phyloP scores from a whole-genome alignment of 2,113 vertebrate genomes.

The Apteryx mantelli region DNA sequence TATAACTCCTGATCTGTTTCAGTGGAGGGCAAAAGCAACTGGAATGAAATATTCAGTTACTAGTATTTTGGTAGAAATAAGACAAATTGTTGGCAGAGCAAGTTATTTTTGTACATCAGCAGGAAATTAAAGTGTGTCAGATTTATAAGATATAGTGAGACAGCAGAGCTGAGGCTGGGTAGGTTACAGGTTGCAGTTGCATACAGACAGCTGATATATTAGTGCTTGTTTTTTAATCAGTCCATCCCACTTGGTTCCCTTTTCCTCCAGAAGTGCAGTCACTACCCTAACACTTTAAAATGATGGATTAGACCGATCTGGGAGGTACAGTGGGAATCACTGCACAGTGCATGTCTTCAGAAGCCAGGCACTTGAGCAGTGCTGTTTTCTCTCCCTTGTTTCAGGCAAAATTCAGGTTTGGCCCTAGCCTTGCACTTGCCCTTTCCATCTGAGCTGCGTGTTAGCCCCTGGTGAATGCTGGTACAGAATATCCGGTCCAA shows the following conservation, averaged over 20 bases:
- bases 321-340: background rate
- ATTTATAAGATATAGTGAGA: background rate
- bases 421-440: background rate
- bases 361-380: background rate
- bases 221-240: background rate
- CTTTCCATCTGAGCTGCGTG: fast-evolving
- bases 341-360: fast-evolving
- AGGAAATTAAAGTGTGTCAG: constrained; percentile 57
- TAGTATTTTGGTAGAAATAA: constrained; percentile 22
- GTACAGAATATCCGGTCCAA: background rate
- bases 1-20: background rate
- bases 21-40: background rate
- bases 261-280: background rate
- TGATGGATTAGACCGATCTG: background rate
- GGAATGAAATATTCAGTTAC: constrained; percentile 31
- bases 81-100: constrained; percentile 35
- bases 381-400: background rate
- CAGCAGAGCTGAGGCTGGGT: background rate
- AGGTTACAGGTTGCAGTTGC: background rate
- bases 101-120: constrained; percentile 49
- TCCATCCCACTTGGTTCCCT: background rate
- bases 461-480: background rate
- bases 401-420: background rate
- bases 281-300: background rate
- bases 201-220: background rate